Conservation (phyloP, 2,113 vertebrate species). For the Notothenia coriiceps region DNA sequence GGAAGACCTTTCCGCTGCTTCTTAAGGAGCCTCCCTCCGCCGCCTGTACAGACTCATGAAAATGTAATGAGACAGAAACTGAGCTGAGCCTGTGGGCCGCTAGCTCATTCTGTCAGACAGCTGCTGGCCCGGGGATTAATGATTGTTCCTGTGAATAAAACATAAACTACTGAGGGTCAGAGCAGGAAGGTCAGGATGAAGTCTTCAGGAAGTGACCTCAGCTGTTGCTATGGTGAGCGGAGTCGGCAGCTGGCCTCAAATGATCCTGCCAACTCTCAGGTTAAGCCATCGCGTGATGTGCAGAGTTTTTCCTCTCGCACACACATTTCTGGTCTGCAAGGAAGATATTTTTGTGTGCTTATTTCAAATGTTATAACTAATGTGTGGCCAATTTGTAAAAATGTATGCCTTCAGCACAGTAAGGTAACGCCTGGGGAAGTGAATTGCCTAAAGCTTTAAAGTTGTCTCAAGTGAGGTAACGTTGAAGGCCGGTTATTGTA, state of each 20-base stretch:
- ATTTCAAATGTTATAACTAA: background rate
- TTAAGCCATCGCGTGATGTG: background rate
- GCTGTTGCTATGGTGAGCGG: slow-evolving; percentile 38
- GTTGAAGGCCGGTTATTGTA: background rate
- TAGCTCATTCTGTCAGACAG: slow-evolving; percentile 68
- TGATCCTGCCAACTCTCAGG: slow-evolving; percentile 30
- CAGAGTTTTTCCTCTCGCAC: background rate
- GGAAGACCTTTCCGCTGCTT: slow-evolving; percentile 7
- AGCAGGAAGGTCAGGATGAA: slow-evolving; percentile 56
- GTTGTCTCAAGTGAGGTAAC: background rate
- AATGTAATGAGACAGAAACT: slow-evolving; percentile 80
- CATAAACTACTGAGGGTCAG: slow-evolving; percentile 65
- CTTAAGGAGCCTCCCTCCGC: slow-evolving; percentile 19
- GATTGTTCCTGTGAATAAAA: slow-evolving; percentile 81
- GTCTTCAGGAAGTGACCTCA: slow-evolving; percentile 68
- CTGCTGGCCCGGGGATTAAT: slow-evolving; percentile 67
- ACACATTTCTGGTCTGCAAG: background rate
- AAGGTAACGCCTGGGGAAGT: background rate
- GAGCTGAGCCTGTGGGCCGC: slow-evolving; percentile 56
- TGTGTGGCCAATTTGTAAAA: background rate
- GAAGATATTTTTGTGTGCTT: background rate
- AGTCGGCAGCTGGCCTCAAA: background rate
- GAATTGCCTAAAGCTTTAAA: background rate
- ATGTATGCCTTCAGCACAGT: background rate
- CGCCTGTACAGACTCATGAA: slow-evolving; percentile 68